Conservation (phyloP, 2,797 vertebrate species). For the Sebastes miniatus region DNA sequence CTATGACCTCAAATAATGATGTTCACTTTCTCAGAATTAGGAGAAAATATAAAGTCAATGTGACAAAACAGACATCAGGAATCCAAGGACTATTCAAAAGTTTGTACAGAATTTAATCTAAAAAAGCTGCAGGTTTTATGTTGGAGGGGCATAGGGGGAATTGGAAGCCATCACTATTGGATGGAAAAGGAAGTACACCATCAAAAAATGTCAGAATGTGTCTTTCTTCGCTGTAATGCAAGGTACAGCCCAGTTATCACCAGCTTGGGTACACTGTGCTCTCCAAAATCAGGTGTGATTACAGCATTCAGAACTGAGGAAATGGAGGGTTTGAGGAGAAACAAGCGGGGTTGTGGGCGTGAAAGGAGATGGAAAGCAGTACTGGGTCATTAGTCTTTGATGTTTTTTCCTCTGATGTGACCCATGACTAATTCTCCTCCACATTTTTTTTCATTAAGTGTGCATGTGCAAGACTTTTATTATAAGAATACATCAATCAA, state of each 20-base stretch:
- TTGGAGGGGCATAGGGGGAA: background rate
- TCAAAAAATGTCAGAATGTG: slow-evolving; percentile 9
- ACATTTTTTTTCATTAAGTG: background rate
- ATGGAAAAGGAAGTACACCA: background rate
- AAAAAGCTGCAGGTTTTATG: background rate
- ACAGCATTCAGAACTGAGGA: slow-evolving; percentile 25
- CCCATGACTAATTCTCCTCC: slow-evolving; percentile 16
- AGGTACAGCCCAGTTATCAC: slow-evolving; percentile 1
- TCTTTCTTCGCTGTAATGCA: background rate
- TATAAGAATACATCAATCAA: slow-evolving; percentile 17
- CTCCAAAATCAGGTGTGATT: slow-evolving; percentile 48
- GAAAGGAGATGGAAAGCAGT: slow-evolving; percentile 13
- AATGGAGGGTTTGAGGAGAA: slow-evolving; percentile 30
- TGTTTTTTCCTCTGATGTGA: slow-evolving; percentile 29
- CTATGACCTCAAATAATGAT: background rate
- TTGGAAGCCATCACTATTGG: background rate
- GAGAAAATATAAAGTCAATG: background rate
- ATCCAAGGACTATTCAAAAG: background rate
- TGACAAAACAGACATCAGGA: background rate
- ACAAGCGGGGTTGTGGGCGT: slow-evolving; percentile 22
- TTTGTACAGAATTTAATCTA: background rate
- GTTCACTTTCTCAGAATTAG: background rate
- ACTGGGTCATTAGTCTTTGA: slow-evolving; percentile 44
- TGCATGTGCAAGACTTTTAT: background rate
- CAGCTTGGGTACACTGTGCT: slow-evolving; percentile 29